Conservation (phyloP, 2,888 invertebrate genomes). For the Escarpia spicata region DNA sequence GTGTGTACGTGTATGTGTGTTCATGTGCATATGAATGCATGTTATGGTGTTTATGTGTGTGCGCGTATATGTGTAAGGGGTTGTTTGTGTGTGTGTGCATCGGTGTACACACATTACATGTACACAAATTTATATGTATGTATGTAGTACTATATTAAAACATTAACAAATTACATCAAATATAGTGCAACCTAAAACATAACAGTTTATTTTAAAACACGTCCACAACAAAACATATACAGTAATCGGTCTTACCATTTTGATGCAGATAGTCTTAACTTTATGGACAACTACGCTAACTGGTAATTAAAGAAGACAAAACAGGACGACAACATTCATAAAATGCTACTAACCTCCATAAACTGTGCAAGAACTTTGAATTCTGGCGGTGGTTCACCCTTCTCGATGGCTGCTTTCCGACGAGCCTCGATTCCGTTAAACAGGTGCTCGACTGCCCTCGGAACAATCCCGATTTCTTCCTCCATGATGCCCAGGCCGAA, state of each 20-base stretch:
- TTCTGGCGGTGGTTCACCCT: constrained; percentile 78
- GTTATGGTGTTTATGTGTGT: neutral
- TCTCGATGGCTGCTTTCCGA: constrained; percentile 70
- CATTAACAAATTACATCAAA: too few relatives aligned
- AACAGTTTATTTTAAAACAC: too few relatives aligned
- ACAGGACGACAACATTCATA: neutral
- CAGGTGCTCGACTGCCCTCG: constrained; percentile 91
- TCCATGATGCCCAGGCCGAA: constrained; percentile 79
- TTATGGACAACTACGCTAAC: neutral
- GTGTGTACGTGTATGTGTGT: neutral
- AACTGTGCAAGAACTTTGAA: constrained; percentile 89
- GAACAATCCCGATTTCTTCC: constrained; percentile 86
- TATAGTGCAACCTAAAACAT: too few relatives aligned
- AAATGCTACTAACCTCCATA: constrained; percentile 71
- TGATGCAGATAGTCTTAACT: neutral
- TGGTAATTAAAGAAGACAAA: neutral
- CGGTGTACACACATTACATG: neutral
- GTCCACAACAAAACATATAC: neutral
- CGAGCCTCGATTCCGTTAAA: constrained; percentile 75
- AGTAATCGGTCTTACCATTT: neutral
- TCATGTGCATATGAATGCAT: neutral
- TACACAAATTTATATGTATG: neutral
- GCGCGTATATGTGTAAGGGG: neutral
- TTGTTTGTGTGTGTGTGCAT: neutral
- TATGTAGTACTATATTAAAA: too few relatives aligned